Evolutionary conservation across 1,140 invertebrate genomes (phyloP).

Genomic region (Mizuhopecten yessoensis): DNA sequence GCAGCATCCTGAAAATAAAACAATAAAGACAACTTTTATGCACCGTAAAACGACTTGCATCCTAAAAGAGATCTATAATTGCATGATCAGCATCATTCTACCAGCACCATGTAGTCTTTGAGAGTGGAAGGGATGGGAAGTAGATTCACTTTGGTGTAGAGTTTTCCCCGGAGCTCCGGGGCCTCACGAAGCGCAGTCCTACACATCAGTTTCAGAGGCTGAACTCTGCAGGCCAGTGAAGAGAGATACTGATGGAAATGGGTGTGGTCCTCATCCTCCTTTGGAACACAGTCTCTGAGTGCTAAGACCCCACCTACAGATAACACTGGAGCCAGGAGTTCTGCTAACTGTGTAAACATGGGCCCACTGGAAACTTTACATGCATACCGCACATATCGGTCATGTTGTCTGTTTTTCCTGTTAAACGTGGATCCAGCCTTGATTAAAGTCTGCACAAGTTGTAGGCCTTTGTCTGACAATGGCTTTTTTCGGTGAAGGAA

Average conservation of each 20-base stretch:
- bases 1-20: not conserved
- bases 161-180: not conserved
- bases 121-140: not conserved
- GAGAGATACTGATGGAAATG: not conserved
- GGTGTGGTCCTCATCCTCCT: not conserved
- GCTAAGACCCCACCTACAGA: not conserved
- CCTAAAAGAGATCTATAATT: not conserved
- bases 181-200: not conserved
- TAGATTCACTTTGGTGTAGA: not conserved
- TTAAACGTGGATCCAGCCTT: conserved; percentile 57
- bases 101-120: not conserved
- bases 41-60: not conserved
- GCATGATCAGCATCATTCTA: not conserved
- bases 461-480: conserved; percentile 44
- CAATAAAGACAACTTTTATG: not conserved
- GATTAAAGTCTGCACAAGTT: conserved; percentile 54
- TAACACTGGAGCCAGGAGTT: not conserved
- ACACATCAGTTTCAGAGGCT: not conserved
- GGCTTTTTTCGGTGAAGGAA: conserved; percentile 36
- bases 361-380: not conserved
- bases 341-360: not conserved
- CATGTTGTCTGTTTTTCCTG: conserved; percentile 30
- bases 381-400: conserved; percentile 47
- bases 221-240: not conserved
- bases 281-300: not conserved